These are phyloP conservation scores for Ips typographus DNA, from an alignment of 1,140 invertebrate species.

Conservation along the genomic window DNA sequence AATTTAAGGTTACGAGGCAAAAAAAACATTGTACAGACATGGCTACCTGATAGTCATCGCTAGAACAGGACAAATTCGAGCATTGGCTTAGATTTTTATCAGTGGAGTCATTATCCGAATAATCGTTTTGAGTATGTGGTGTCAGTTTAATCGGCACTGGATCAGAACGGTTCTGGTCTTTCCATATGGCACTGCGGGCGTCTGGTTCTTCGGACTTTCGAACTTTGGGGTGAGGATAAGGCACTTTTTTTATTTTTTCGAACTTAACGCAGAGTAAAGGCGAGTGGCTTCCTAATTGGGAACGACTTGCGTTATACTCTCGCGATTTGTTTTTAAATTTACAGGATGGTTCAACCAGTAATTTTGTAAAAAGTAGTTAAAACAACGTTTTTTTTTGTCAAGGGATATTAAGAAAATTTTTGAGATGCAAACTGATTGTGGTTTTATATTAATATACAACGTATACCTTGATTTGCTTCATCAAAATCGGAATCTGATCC, in stretches of 20 bases:
- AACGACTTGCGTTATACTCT: too few species aligned
- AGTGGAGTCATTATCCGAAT: conserved; percentile 45
- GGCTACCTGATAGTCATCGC: conserved; percentile 39
- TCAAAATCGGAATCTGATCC: conserved; percentile 56
- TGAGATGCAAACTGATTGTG: conserved; percentile 36
- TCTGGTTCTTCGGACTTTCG: conserved; percentile 63
- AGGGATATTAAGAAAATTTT: not conserved
- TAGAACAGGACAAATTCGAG: conserved; percentile 43
- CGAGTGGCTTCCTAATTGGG: conserved; percentile 36
- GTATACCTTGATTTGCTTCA: conserved; percentile 53
- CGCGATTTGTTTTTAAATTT: too few species aligned
- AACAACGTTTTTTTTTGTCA: too few species aligned
- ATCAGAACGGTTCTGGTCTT: not conserved
- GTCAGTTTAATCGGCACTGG: conserved; percentile 22
- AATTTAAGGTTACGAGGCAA: not conserved
- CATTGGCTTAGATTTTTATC: conserved; percentile 49
- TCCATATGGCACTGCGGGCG: conserved; percentile 49
- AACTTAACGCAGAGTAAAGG: conserved; percentile 41
- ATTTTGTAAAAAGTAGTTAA: too few species aligned
- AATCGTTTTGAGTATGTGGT: not conserved
- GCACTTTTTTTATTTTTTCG: conserved; percentile 40
- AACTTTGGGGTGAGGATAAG: conserved; percentile 48
- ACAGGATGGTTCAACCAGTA: too few species aligned
- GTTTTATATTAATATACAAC: conserved; percentile 6
- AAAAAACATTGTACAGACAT: not conserved